Evolutionary conservation across 2,888 invertebrate species (phyloP).

Genomic region (Sarcophaga rosellei): DNA sequence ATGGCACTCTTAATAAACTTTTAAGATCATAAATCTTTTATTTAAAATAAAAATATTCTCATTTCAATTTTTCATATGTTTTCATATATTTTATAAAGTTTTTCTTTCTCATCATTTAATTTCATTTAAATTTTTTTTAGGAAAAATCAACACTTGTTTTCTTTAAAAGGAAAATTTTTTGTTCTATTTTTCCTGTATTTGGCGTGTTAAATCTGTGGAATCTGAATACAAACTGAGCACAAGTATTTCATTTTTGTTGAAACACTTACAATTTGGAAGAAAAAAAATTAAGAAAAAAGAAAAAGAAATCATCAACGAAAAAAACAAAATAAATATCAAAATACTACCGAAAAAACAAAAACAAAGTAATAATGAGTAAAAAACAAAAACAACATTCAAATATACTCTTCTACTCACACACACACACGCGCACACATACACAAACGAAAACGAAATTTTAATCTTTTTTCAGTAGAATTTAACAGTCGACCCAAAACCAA

Average conservation of each 20-base stretch:
- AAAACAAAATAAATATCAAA: slow-evolving; percentile 23
- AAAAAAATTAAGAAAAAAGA: slow-evolving; percentile 65
- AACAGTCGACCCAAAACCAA: background rate
- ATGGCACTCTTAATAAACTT: slow-evolving; percentile 43
- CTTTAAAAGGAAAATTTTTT: background rate
- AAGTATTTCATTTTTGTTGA: slow-evolving; percentile 64
- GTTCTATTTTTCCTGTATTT: slow-evolving; percentile 38
- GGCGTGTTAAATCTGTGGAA: slow-evolving; percentile 75
- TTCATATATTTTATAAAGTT: too few species aligned
- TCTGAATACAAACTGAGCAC: slow-evolving; percentile 78
- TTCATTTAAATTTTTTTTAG: too few species aligned
- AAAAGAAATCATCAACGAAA: slow-evolving; percentile 69
- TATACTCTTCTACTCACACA: slow-evolving; percentile 18
- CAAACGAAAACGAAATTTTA: background rate
- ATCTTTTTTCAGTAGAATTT: background rate
- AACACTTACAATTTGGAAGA: slow-evolving; percentile 73
- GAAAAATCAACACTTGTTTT: background rate
- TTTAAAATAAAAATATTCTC: background rate
- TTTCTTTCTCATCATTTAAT: too few species aligned
- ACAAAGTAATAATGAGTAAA: slow-evolving; percentile 34
- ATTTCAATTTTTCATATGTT: background rate
- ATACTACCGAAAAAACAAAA: slow-evolving; percentile 15
- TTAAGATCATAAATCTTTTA: slow-evolving; percentile 22
- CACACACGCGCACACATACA: background rate
- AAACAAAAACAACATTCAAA: slow-evolving; percentile 12